Evolutionary conservation across 2,113 vertebrate genomes (phyloP).

Genomic region (Passer montanus): DNA sequence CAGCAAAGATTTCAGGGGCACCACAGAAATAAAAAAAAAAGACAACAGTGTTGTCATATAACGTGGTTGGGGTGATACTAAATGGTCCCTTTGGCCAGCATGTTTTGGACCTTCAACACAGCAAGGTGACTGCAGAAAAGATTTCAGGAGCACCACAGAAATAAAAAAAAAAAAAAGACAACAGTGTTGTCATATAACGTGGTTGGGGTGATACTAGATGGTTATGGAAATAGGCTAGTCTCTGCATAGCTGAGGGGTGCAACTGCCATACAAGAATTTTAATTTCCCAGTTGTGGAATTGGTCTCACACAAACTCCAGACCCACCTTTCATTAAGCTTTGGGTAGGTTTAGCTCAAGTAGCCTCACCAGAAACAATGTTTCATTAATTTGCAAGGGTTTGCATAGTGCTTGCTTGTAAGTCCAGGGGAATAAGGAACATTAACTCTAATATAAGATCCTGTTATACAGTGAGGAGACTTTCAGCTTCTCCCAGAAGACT

Average conservation of each 20-base stretch:
- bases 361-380: not conserved
- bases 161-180: not conserved
- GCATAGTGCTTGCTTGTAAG: rapidly evolving
- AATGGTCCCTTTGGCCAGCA: not conserved
- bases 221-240: not conserved
- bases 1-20: not conserved
- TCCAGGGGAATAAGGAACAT: not conserved
- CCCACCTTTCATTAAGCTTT: not conserved
- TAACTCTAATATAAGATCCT: not conserved
- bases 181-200: not conserved
- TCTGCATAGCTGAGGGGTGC: not conserved
- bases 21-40: not conserved
- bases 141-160: not conserved
- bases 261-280: not conserved
- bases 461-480: not conserved
- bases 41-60: not conserved
- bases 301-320: not conserved
- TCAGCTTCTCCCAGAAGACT: not conserved
- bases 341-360: not conserved
- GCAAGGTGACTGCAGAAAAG: not conserved
- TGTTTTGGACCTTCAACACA: not conserved
- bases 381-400: not conserved
- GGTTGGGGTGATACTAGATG: not conserved
- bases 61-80: too few species aligned
- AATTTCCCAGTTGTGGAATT: not conserved